Evolutionary conservation across 1,140 invertebrate genomes (phyloP).

Genomic region (Fopius arisanus): DNA sequence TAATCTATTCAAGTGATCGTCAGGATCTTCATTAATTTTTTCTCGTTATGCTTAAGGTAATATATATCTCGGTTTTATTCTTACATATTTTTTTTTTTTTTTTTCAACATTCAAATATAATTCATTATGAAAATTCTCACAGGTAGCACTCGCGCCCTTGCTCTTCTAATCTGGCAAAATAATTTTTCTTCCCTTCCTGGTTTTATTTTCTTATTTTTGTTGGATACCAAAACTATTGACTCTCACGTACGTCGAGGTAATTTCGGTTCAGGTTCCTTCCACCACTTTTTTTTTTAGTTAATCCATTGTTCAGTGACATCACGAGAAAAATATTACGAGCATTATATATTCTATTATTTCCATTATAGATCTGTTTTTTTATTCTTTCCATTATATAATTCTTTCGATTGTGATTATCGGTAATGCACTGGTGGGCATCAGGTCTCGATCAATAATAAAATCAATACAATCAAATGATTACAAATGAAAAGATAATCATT

Average conservation of each 20-base stretch:
- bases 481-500: neutral
- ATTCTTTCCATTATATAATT: neutral
- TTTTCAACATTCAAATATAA: constrained; percentile 48
- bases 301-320: neutral
- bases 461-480: neutral
- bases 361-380: neutral
- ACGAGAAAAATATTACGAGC: neutral
- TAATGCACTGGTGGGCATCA: neutral
- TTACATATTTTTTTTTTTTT: constrained; percentile 4
- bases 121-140: constrained; percentile 53
- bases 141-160: constrained; percentile 52
- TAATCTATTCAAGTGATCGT: neutral
- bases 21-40: neutral
- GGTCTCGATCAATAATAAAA: neutral
- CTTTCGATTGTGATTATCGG: neutral
- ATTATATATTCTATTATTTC: neutral
- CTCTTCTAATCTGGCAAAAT: constrained; percentile 28
- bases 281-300: neutral
- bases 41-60: neutral
- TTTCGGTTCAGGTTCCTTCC: constrained; percentile 40
- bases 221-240: constrained; percentile 35
- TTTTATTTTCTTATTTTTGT: neutral
- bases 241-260: constrained; percentile 43
- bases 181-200: constrained; percentile 18
- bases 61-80: constrained; percentile 6